phyloP scores from a whole-genome alignment of 2,113 vertebrate genomes.

The Nannobrachium achirus region DNA sequence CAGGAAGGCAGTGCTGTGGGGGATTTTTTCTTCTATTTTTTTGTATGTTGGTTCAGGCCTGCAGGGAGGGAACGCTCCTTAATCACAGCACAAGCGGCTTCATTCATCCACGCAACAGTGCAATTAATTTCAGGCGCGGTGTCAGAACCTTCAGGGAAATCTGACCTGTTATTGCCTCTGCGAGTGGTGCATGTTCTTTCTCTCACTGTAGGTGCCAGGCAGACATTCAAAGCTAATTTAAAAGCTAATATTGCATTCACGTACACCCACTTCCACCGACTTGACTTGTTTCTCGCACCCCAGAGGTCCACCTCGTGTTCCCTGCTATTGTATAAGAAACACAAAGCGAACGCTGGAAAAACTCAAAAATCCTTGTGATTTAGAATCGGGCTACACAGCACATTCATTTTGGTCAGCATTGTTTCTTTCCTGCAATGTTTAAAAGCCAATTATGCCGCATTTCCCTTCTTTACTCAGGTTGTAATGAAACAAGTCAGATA shows the following conservation, averaged over 20 bases:
- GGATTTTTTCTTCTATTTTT: slow-evolving; percentile 17
- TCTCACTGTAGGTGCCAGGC: slow-evolving; percentile 46
- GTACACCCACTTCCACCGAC: slow-evolving; percentile 34
- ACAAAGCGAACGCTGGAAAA: neutral
- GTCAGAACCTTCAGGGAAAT: slow-evolving; percentile 77
- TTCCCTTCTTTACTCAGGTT: too few species aligned
- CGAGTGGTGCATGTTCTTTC: slow-evolving; percentile 57
- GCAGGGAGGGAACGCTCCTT: slow-evolving; percentile 60
- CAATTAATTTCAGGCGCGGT: slow-evolving; percentile 71
- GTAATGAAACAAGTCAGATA: too few species aligned
- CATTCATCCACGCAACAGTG: slow-evolving; percentile 72
- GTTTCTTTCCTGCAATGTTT: too few species aligned
- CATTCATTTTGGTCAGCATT: too few species aligned
- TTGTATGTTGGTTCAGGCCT: slow-evolving; percentile 68
- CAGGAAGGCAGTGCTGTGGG: slow-evolving; percentile 52
- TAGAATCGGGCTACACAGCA: too few species aligned
- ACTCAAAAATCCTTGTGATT: neutral
- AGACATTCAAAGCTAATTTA: slow-evolving; percentile 62
- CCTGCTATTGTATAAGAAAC: slow-evolving; percentile 2
- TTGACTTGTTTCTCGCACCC: slow-evolving; percentile 30
- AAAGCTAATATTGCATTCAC: slow-evolving; percentile 54
- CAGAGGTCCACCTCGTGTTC: slow-evolving; percentile 9
- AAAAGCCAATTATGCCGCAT: neutral
- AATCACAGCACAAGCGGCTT: slow-evolving; percentile 73
- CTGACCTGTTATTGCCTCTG: slow-evolving; percentile 71